Conservation (phyloP, 2,888 invertebrate genomes). For the Acanthosepion esculentum region DNA sequence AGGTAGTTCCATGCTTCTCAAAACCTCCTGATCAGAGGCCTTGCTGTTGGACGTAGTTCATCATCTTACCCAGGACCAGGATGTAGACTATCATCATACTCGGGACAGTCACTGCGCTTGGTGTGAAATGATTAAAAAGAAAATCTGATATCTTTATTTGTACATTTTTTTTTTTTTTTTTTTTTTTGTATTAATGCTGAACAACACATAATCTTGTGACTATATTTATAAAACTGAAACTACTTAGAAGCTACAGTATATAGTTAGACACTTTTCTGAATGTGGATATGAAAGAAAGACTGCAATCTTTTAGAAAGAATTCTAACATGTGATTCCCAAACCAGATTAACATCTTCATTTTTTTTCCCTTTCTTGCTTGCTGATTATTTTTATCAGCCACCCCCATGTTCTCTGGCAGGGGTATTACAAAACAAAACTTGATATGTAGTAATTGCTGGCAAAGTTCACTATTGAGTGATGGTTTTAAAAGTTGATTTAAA, state of each 20-base stretch:
- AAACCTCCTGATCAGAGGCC: too few species aligned
- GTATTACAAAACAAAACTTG: background rate
- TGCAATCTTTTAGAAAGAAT: background rate
- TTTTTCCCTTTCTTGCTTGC: background rate
- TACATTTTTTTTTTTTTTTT: too few species aligned
- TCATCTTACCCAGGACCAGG: too few species aligned
- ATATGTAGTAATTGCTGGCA: background rate
- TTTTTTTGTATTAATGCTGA: too few species aligned
- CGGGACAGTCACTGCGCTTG: too few species aligned
- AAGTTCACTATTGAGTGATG: background rate
- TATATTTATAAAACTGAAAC: too few species aligned
- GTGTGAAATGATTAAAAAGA: too few species aligned
- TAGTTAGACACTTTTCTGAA: background rate
- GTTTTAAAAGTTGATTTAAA: background rate
- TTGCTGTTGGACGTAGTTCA: too few species aligned
- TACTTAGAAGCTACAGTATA: background rate
- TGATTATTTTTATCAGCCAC: background rate
- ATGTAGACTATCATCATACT: too few species aligned
- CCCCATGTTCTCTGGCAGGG: background rate
- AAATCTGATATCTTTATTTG: too few species aligned
- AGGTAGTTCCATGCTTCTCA: too few species aligned
- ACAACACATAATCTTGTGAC: too few species aligned
- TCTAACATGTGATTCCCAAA: background rate
- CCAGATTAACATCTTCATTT: background rate
- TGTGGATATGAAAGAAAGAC: background rate